Evolutionary conservation across 2,113 vertebrate genomes (phyloP).

Genomic region (Phalacrocorax carbo): DNA sequence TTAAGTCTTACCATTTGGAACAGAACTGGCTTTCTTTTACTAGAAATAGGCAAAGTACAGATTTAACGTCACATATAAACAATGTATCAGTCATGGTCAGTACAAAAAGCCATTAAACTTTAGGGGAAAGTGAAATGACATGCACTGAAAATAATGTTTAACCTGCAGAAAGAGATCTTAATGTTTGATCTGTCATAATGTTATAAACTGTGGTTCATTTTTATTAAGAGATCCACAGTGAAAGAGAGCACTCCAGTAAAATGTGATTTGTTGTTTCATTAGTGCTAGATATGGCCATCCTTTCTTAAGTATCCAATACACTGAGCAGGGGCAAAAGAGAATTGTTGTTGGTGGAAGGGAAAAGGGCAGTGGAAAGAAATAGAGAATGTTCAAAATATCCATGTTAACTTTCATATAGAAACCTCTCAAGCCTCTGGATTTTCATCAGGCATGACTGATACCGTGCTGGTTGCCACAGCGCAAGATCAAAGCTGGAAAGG

Average conservation of each 20-base stretch:
- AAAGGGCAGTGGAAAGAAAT: background rate
- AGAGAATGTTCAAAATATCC: background rate
- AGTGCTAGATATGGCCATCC: background rate
- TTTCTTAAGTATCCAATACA: background rate
- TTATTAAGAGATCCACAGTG: slow-evolving; percentile 42
- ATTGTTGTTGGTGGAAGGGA: background rate
- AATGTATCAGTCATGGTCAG: slow-evolving; percentile 55
- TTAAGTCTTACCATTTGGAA: slow-evolving; percentile 29
- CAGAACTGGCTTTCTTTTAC: slow-evolving; percentile 32
- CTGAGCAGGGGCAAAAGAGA: background rate
- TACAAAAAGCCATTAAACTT: slow-evolving; percentile 10
- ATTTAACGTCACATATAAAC: slow-evolving; percentile 44
- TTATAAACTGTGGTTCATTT: slow-evolving; percentile 10
- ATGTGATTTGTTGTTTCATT: slow-evolving; percentile 11
- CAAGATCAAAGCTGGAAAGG: background rate
- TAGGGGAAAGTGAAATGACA: slow-evolving; percentile 21
- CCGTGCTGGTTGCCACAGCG: background rate
- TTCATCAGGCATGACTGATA: background rate
- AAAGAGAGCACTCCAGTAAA: background rate
- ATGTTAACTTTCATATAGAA: background rate
- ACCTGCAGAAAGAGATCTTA: slow-evolving; percentile 15
- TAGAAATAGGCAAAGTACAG: slow-evolving; percentile 30
- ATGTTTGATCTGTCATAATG: background rate
- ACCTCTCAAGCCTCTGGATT: background rate
- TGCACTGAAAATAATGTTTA: background rate